Percentiles rank a stretch among this genome's conserved stretches.
Conservation (phyloP, 2,797 vertebrate species). For the Eulemur albifrons region DNA sequence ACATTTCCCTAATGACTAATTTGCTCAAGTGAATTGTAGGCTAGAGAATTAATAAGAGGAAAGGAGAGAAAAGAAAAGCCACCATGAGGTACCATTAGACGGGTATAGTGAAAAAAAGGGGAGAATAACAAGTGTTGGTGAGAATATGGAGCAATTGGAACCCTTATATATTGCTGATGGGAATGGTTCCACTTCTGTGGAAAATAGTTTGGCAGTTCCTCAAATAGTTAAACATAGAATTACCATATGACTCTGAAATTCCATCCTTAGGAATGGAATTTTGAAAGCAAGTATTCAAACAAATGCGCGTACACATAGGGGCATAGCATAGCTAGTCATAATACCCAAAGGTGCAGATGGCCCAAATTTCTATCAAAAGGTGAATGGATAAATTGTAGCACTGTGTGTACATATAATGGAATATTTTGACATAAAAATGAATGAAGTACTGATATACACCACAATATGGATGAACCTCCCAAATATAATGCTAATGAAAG, state of each 20-base stretch:
- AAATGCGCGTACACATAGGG: background rate
- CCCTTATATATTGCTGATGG: background rate
- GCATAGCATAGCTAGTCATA: background rate
- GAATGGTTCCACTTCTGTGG: background rate
- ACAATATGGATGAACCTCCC: background rate
- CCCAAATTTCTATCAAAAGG: background rate
- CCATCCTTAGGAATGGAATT: background rate
- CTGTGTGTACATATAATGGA: background rate
- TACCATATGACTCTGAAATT: background rate
- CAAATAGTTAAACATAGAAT: background rate
- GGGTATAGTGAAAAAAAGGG: background rate
- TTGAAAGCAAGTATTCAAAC: background rate
- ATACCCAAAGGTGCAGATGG: background rate
- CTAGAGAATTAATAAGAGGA: slow-evolving; percentile 35
- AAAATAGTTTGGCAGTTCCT: background rate
- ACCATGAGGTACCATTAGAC: background rate
- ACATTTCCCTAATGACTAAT: background rate
- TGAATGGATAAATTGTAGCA: background rate
- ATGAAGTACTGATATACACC: background rate
- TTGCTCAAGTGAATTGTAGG: background rate
- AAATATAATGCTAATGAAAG: background rate
- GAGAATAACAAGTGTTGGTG: background rate
- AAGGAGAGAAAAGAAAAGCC: background rate
- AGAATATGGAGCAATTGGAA: background rate
- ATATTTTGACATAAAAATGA: background rate